These are phyloP conservation scores for Diogma glabrata DNA, from an alignment of 2,888 invertebrate genomes.

Conservation along the genomic window DNA sequence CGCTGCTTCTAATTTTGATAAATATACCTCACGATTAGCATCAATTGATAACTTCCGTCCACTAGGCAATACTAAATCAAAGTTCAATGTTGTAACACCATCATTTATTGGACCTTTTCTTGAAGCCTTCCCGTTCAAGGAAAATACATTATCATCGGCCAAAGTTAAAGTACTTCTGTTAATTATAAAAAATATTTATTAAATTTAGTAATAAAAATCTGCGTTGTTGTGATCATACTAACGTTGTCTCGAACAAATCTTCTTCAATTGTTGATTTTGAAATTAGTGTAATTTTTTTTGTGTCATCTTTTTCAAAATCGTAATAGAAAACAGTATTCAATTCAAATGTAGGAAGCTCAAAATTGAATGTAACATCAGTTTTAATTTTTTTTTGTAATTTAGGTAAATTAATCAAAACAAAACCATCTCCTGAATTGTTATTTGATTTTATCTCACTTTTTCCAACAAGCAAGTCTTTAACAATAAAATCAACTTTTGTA, in stretches of 20 bases:
- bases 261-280: constrained; percentile 46
- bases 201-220: too few relatives aligned
- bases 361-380: constrained; percentile 47
- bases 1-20: constrained; percentile 29
- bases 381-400: constrained; percentile 48
- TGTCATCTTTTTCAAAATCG: constrained; percentile 57
- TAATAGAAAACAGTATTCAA: constrained; percentile 51
- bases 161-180: too few relatives aligned
- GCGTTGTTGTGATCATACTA: too few relatives aligned
- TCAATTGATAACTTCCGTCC: constrained; percentile 30
- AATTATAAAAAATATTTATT: too few relatives aligned
- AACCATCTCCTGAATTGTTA: constrained; percentile 52
- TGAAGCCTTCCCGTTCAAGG: constrained; percentile 25
- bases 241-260: constrained; percentile 50
- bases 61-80: constrained; percentile 23
- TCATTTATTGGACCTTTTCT: constrained; percentile 18
- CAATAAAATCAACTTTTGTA: constrained; percentile 38
- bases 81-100: constrained; percentile 26
- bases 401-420: constrained; percentile 26
- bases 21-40: constrained; percentile 33
- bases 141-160: too few relatives aligned
- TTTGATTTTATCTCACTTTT: constrained; percentile 47
- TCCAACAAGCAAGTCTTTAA: constrained; percentile 49
- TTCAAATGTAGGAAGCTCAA: constrained; percentile 48
- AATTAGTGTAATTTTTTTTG: constrained; percentile 51